Conservation (phyloP, 2,888 invertebrate genomes). For the Agrochola litura region DNA sequence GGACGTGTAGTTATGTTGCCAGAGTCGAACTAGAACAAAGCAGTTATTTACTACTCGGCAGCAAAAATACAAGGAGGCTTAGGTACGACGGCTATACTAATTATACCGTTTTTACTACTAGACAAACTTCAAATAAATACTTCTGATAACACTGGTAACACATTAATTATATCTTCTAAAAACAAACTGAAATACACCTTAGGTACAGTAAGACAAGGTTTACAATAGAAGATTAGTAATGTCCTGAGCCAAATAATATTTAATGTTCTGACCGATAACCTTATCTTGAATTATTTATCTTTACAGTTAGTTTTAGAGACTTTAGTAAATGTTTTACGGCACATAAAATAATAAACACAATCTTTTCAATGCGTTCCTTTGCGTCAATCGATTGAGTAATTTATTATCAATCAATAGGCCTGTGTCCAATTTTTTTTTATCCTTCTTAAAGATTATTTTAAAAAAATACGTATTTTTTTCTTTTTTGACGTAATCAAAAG, state of each 20-base stretch:
- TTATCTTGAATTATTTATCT: conserved; percentile 51
- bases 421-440: too few species aligned
- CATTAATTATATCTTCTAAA: conserved; percentile 18
- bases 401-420: background rate
- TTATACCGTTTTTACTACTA: conserved; percentile 25
- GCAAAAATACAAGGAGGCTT: background rate
- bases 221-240: background rate
- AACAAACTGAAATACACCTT: conserved; percentile 4
- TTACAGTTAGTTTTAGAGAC: conserved; percentile 41
- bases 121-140: conserved; percentile 32
- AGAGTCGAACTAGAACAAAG: background rate
- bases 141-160: conserved; percentile 35
- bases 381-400: background rate
- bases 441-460: too few species aligned
- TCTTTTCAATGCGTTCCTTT: conserved; percentile 17
- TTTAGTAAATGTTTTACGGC: conserved; percentile 30
- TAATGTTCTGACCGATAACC: conserved; percentile 48
- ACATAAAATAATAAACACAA: conserved; percentile 43
- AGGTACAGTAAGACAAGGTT: background rate
- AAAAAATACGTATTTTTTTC: too few species aligned
- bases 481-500: too few species aligned
- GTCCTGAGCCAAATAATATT: conserved; percentile 33
- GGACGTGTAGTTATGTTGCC: too few species aligned
- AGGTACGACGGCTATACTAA: background rate
- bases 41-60: background rate